Conservation (phyloP, 2,888 invertebrate genomes). For the Trichogramma dendrolimi region DNA sequence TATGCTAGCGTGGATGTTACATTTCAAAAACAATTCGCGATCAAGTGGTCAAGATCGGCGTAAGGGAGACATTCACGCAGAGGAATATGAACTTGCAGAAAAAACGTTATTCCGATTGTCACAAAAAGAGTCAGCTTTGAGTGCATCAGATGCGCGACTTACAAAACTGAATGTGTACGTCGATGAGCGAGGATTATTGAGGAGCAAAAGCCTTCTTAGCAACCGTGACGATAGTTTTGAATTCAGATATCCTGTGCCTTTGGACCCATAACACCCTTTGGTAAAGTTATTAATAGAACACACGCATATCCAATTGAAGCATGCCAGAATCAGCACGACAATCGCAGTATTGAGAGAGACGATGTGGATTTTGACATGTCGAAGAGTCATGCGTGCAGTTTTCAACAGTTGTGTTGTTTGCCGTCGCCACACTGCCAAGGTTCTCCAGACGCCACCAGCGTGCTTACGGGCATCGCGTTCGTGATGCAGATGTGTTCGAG, state of each 20-base stretch:
- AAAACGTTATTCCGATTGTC: not conserved
- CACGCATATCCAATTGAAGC: not conserved
- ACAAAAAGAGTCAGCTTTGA: not conserved
- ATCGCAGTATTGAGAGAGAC: conserved; percentile 2
- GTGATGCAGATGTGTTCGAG: conserved; percentile 26
- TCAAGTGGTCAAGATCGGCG: not conserved
- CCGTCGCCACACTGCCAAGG: not conserved
- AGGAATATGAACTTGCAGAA: conserved; percentile 3
- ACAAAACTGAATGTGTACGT: not conserved
- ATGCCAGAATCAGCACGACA: conserved; percentile 2
- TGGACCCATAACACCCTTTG: conserved; percentile 3
- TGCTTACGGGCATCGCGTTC: not conserved
- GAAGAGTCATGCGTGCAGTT: not conserved
- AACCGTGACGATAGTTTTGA: conserved; percentile 12
- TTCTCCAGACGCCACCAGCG: not conserved
- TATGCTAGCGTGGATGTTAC: conserved; percentile 28
- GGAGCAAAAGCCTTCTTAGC: conserved; percentile 16
- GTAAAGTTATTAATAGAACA: not conserved
- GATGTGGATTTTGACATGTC: conserved; percentile 4
- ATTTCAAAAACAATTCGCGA: not conserved
- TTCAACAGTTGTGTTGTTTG: not conserved
- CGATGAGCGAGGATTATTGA: conserved; percentile 15
- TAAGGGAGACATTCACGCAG: not conserved
- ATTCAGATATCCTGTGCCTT: conserved; percentile 9
- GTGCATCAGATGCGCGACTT: not conserved